A percentile compares a stretch with the other conserved stretches of the same genome.
phyloP scores from a whole-genome alignment of 1,140 invertebrate genomes.

The Hyposmocoma kahamanoa region DNA sequence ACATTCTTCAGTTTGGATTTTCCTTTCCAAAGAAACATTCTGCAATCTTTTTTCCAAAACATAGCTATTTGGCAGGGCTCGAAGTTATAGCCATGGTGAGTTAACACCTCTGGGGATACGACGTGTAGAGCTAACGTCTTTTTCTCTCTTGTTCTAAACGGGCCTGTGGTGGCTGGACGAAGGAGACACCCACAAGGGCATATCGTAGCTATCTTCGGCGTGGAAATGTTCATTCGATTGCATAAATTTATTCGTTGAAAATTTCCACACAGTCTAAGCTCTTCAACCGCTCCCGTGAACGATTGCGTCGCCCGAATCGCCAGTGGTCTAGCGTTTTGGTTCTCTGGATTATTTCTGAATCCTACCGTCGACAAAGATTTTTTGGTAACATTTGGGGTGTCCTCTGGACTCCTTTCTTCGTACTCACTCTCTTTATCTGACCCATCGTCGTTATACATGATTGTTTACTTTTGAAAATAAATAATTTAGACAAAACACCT shows the following conservation, averaged over 20 bases:
- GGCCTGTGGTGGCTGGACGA: conserved; percentile 29
- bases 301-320: conserved; percentile 64
- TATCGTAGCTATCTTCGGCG: conserved; percentile 31
- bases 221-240: conserved; percentile 34
- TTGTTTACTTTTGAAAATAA: conserved; percentile 18
- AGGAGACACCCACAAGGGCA: conserved; percentile 63
- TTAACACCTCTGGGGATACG: conserved; percentile 52
- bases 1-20: conserved; percentile 42
- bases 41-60: conserved; percentile 80
- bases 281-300: conserved; percentile 62
- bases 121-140: conserved; percentile 54
- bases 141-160: conserved; percentile 59
- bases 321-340: conserved; percentile 42
- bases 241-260: conserved; percentile 48
- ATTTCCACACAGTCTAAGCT: conserved; percentile 50
- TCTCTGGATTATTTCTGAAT: conserved; percentile 49
- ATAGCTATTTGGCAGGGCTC: conserved; percentile 56
- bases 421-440: conserved; percentile 58
- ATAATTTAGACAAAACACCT: conserved; percentile 18
- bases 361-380: conserved; percentile 59
- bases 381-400: conserved; percentile 49
- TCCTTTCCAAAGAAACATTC: conserved; percentile 79
- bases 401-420: conserved; percentile 41
- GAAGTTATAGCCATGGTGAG: conserved; percentile 56
- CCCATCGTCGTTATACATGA: conserved; percentile 54